Conservation (phyloP, 2,797 vertebrate species). For the Hemibagrus guttatus region DNA sequence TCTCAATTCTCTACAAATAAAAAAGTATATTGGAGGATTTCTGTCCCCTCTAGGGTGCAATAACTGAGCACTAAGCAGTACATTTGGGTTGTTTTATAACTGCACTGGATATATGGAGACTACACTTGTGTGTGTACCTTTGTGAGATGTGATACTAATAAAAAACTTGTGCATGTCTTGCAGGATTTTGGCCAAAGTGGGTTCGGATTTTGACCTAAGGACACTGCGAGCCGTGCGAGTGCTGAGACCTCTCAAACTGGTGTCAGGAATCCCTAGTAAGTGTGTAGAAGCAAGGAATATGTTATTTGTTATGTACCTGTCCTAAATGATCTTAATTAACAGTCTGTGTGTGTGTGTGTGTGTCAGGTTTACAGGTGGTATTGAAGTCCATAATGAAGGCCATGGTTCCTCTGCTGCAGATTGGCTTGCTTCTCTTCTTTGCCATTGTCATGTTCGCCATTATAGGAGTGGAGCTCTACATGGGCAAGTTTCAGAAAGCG, state of each 20-base stretch:
- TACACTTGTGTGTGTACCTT: neutral
- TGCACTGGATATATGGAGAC: neutral
- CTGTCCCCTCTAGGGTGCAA: neutral
- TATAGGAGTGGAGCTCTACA: constrained; percentile 97
- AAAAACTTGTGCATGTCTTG: neutral
- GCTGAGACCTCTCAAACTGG: constrained; percentile 91
- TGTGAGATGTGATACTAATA: neutral
- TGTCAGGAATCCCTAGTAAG: constrained; percentile 98
- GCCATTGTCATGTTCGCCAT: constrained; percentile 99
- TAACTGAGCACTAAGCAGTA: neutral
- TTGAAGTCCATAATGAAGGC: constrained; percentile 99
- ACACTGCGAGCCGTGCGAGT: constrained; percentile 92
- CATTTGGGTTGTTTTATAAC: neutral
- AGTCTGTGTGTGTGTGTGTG: neutral
- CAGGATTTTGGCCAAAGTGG: constrained; percentile 92
- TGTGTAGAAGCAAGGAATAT: constrained; percentile 42
- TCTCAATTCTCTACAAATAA: neutral
- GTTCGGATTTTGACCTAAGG: constrained; percentile 91
- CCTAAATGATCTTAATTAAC: neutral
- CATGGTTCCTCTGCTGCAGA: constrained; percentile 98
- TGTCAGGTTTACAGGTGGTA: constrained; percentile 92
- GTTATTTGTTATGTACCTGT: neutral
- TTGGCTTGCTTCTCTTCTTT: constrained; percentile 94
- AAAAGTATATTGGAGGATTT: neutral
- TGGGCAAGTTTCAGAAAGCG: constrained; percentile 93